Conservation (phyloP, 2,797 vertebrate species). For the Poeciliopsis infans region DNA sequence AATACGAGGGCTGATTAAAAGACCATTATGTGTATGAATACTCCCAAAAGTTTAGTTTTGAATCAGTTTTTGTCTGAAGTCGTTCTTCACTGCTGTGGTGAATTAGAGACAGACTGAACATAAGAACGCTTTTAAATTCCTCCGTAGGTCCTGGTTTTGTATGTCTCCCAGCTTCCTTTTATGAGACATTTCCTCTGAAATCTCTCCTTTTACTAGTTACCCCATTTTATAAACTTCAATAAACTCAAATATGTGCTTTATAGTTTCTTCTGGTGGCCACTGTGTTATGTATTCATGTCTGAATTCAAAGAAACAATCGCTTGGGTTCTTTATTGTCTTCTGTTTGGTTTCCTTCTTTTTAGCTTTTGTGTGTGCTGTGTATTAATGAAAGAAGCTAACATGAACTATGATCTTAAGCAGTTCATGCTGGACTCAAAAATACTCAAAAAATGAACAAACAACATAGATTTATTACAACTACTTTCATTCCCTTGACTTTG, state of each 20-base stretch:
- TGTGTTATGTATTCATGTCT: background rate
- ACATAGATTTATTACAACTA: slow-evolving; percentile 23
- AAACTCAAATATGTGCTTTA: background rate
- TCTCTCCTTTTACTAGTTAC: background rate
- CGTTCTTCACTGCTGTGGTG: background rate
- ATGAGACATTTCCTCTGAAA: background rate
- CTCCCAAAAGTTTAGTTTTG: background rate
- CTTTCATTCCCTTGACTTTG: slow-evolving; percentile 1
- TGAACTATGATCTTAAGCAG: background rate
- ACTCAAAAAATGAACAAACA: background rate
- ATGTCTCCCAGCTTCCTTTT: background rate
- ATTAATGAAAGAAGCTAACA: background rate
- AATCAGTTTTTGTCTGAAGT: background rate
- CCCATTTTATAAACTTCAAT: background rate
- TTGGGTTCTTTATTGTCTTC: background rate
- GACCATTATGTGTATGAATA: background rate
- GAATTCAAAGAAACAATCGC: background rate
- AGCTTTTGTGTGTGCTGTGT: background rate
- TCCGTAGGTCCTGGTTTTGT: background rate
- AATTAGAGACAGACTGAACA: background rate
- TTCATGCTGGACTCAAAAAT: slow-evolving; percentile 15
- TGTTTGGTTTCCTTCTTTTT: background rate
- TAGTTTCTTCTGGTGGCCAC: background rate
- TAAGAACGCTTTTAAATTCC: background rate
- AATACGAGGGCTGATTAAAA: background rate